Evolutionary conservation across 1,140 invertebrate species (phyloP).

Genomic region (Littorina saxatilis): DNA sequence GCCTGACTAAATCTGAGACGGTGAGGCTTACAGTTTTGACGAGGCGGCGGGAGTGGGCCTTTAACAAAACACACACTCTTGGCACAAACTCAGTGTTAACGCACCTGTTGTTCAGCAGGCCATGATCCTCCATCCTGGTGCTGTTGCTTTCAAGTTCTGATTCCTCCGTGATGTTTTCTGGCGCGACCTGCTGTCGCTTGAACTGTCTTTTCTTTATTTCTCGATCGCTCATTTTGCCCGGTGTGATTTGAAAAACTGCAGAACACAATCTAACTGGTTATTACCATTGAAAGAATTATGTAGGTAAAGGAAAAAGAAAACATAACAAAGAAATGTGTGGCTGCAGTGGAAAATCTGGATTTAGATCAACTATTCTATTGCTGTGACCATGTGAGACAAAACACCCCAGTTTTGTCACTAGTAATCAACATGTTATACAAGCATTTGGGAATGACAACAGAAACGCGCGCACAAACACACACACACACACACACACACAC

Average conservation of each 20-base stretch:
- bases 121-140: background rate
- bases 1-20: too few relatives aligned
- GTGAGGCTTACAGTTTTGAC: too few relatives aligned
- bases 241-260: background rate
- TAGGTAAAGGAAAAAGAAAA: background rate
- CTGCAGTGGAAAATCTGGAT: background rate
- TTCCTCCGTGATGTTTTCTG: conserved; percentile 3
- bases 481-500: too few relatives aligned
- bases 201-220: background rate
- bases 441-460: too few relatives aligned
- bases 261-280: background rate
- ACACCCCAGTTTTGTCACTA: too few relatives aligned
- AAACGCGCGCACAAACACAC: too few relatives aligned
- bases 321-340: background rate
- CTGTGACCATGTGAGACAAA: too few relatives aligned
- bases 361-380: background rate
- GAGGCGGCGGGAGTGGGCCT: too few relatives aligned
- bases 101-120: too few relatives aligned
- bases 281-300: background rate
- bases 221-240: background rate
- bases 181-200: conserved; percentile 7
- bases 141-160: background rate
- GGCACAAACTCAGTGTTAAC: too few relatives aligned
- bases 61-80: too few relatives aligned
- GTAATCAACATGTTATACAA: too few relatives aligned